Conservation (phyloP, 2,888 invertebrate species). For the Ceramica pisi region DNA sequence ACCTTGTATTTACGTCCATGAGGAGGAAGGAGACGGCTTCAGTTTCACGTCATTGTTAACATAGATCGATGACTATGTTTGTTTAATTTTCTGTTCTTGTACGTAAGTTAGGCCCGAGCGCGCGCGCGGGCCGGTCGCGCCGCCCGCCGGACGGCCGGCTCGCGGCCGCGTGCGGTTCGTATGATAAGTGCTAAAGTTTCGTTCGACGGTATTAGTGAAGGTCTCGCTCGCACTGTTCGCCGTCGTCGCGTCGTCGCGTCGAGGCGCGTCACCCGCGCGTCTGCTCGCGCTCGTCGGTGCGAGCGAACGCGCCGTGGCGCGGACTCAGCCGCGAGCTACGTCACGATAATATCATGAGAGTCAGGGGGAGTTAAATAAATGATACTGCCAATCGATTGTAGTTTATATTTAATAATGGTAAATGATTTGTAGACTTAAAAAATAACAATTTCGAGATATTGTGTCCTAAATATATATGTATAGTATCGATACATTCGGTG, state of each 20-base stretch:
- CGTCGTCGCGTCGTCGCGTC: conserved; percentile 29
- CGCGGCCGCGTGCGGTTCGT: conserved; percentile 45
- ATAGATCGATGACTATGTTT: conserved; percentile 49
- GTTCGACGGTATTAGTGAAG: conserved; percentile 57
- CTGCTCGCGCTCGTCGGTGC: not conserved
- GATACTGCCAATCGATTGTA: conserved; percentile 90
- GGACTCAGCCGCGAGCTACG: conserved; percentile 68
- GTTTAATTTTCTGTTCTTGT: conserved; percentile 61
- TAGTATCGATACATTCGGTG: conserved; percentile 82
- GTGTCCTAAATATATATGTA: conserved; percentile 88
- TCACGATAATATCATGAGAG: conserved; percentile 82
- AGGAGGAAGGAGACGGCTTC: conserved; percentile 63
- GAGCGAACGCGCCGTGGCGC: conserved; percentile 34
- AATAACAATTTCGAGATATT: conserved; percentile 85
- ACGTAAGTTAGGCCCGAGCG: conserved; percentile 60
- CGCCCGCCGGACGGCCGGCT: conserved; percentile 17
- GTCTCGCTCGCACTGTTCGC: conserved; percentile 50
- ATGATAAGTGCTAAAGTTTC: conserved; percentile 64
- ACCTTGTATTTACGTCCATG: conserved; percentile 76
- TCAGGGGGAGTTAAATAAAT: conserved; percentile 79
- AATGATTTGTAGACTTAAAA: conserved; percentile 87
- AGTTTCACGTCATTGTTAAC: conserved; percentile 59
- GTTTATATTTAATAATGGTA: conserved; percentile 85
- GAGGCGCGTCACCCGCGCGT: conserved; percentile 8
- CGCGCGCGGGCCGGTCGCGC: conserved; percentile 26